These are phyloP conservation scores for Plagiodera versicolora DNA, from an alignment of 2,888 invertebrate species.

Conservation along the genomic window DNA sequence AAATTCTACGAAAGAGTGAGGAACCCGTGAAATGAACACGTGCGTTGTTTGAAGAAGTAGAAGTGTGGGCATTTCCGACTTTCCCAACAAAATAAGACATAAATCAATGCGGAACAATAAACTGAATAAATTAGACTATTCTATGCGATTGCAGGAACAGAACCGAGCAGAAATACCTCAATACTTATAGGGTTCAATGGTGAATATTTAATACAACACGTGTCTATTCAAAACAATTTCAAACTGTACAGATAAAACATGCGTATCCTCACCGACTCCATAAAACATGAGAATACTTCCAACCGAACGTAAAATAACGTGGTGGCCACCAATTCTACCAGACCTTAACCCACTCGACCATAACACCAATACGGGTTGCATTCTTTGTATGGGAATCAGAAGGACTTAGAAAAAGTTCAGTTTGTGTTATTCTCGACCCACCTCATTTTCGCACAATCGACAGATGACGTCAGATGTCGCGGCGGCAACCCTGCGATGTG, in stretches of 20 bases:
- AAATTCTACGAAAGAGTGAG: too few relatives aligned
- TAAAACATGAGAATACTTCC: constrained; percentile 43
- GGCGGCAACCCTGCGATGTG: not conserved
- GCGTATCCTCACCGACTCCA: constrained; percentile 33
- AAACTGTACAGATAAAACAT: constrained; percentile 48
- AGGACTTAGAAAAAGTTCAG: too few relatives aligned
- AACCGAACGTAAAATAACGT: too few relatives aligned
- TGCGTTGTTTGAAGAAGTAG: too few relatives aligned
- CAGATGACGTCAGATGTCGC: not conserved
- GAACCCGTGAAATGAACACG: too few relatives aligned
- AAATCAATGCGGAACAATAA: constrained; percentile 31
- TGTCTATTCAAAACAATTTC: constrained; percentile 46
- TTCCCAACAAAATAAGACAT: constrained; percentile 31
- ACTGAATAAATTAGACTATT: constrained; percentile 24
- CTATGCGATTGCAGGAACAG: not conserved
- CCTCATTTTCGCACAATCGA: not conserved
- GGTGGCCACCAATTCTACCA: too few relatives aligned
- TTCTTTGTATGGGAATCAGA: too few relatives aligned
- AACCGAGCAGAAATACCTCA: constrained; percentile 20
- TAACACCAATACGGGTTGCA: too few relatives aligned
- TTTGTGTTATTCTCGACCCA: not conserved
- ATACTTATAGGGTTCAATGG: constrained; percentile 32
- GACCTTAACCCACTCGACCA: too few relatives aligned
- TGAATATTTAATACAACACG: constrained; percentile 30
- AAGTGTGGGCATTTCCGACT: constrained; percentile 10